These are phyloP conservation scores for Actinernus sp. DNA, from an alignment of 92 coral and sea anemone species.

Conservation along the genomic window DNA sequence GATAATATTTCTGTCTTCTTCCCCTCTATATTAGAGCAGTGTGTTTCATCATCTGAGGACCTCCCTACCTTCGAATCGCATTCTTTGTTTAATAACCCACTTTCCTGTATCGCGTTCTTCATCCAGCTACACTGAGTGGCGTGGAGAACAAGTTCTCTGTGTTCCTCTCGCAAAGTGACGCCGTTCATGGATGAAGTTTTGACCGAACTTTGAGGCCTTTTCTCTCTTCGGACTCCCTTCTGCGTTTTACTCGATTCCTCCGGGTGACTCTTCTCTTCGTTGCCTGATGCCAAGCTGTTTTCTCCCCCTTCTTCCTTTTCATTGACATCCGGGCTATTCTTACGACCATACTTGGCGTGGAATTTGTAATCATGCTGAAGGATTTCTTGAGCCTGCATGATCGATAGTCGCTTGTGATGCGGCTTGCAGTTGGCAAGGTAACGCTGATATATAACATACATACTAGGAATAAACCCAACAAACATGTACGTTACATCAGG, in stretches of 20 bases:
- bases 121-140: constrained; percentile 39
- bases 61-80: not conserved
- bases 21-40: not conserved
- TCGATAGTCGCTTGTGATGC: constrained; percentile 79
- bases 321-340: not conserved
- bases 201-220: constrained; percentile 7
- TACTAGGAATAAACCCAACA: too few species aligned
- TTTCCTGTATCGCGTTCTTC: constrained; percentile 20
- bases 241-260: too few species aligned
- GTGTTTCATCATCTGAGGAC: not conserved
- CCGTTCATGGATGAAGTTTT: constrained; percentile 1
- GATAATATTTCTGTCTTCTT: too few species aligned
- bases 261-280: not conserved
- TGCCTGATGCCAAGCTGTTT: constrained; percentile 1
- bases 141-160: constrained; percentile 12
- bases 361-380: constrained; percentile 78
- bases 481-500: too few species aligned
- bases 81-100: constrained; percentile 17
- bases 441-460: constrained; percentile 55
- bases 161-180: constrained; percentile 16
- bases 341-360: constrained; percentile 72
- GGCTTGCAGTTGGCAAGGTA: constrained; percentile 75
- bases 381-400: constrained; percentile 88
- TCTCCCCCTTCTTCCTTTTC: constrained; percentile 7
- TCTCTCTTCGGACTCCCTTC: constrained; percentile 29